Evolutionary conservation across 2,113 vertebrate genomes (phyloP), one percentile per base, ranked within the genome.

Genomic region (Melanostigma gelatinosum): DNA sequence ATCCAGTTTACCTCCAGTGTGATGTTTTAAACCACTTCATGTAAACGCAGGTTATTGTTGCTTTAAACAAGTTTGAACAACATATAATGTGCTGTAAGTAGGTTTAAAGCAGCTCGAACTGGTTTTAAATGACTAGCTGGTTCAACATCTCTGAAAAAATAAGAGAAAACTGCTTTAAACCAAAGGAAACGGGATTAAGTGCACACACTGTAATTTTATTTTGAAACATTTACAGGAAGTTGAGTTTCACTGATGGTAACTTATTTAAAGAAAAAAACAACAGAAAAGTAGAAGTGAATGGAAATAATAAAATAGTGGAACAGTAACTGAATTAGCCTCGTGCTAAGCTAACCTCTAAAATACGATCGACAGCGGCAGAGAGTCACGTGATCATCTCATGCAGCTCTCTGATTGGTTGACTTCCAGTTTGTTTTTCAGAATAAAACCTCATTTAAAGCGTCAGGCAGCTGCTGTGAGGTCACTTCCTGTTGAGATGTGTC

Each of bases 201-300:
- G 4, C 12, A 58, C 22, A 11, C 6, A 29, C 60, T 36, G 18
- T 20, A 20, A 18, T 12, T 63, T 63, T 63, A 42, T 15, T 42
- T 22, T 65, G 62, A 65, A 64, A 65, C 62, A 42, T 32, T 57
- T 61, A 32, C 29, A 61, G 58, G 32, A 34, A 34, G 54, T 60
- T 61, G 29, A 61, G 58, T 61, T 61, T 61, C 58, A 36, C 58
- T 36, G 32, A 18, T 18, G 29, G n/a, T 24, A 27, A 27, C 24
- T 27, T 55, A 55, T 12, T n/a, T 24, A 13, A 44, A 12, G 42
- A 22, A 9, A 24, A 12, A 27, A 58, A 58, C 0, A 29, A 24
- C 24, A 13, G 27, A 11, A 29, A 58, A 29, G 27, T 58, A 8
- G 27, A 58, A 15, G 55, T 29, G 50, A 54, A n/a, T n/a, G 50